phyloP scores from a whole-genome alignment of 2,888 invertebrate genomes.

The Chrysolina oricalcia region DNA sequence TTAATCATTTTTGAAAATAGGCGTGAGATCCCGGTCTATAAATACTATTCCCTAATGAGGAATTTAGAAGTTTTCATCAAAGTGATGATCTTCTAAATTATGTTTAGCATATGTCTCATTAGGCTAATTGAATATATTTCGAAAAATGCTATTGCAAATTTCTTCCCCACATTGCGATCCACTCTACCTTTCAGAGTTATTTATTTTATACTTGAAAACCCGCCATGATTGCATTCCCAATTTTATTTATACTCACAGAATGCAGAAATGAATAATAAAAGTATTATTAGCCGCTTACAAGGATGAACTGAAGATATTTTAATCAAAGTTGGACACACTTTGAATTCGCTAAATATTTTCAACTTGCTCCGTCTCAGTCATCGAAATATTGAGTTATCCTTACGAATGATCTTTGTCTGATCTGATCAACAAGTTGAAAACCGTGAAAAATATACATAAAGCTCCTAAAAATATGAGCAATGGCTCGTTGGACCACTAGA shows the following conservation, averaged over 20 bases:
- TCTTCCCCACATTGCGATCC: neutral
- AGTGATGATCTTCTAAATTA: no score
- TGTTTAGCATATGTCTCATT: no score
- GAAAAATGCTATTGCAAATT: neutral
- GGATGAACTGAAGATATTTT: slow-evolving; percentile 11
- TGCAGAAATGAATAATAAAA: slow-evolving; percentile 24
- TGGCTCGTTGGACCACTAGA: no score
- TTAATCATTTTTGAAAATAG: no score
- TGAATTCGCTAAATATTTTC: slow-evolving; percentile 2
- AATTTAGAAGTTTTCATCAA: no score
- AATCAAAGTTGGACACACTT: slow-evolving; percentile 7
- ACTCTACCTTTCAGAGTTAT: slow-evolving; percentile 9
- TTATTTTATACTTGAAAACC: slow-evolving; percentile 11
- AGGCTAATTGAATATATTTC: no score
- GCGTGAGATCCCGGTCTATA: no score
- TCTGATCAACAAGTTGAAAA: no score
- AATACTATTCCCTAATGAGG: no score
- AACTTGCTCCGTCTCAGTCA: neutral
- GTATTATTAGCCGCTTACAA: slow-evolving; percentile 16
- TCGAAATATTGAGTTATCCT: neutral
- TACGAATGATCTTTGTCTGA: no score
- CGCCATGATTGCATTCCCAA: slow-evolving; percentile 14
- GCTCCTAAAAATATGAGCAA: no score
- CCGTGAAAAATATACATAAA: no score
- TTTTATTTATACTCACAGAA: slow-evolving; percentile 19